phyloP scores from a whole-genome alignment of 2,888 invertebrate genomes.

The Chymomyza amoena region DNA sequence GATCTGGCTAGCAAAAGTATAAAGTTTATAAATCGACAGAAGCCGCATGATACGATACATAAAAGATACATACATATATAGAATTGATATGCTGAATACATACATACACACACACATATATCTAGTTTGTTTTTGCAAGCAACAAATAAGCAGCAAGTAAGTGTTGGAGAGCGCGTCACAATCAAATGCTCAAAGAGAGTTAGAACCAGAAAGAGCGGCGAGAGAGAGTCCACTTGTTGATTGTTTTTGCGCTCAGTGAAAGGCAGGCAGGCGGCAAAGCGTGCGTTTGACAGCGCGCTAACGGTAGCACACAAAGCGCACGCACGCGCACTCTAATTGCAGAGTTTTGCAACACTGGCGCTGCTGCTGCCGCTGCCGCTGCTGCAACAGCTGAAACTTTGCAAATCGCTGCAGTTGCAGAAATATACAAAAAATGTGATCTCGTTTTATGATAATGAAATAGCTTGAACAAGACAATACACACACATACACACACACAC shows the following conservation, averaged over 20 bases:
- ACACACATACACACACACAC: constrained; percentile 1
- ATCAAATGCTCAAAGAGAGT: background rate
- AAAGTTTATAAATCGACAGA: constrained; percentile 57
- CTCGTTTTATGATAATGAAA: constrained; percentile 58
- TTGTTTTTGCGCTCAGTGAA: constrained; percentile 20
- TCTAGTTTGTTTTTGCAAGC: constrained; percentile 31
- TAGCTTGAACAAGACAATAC: constrained; percentile 9
- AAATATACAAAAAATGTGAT: constrained; percentile 53
- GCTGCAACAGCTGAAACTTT: constrained; percentile 2
- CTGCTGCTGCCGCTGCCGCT: background rate
- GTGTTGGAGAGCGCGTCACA: background rate
- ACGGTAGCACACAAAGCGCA: constrained; percentile 40
- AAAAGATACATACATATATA: constrained; percentile 15
- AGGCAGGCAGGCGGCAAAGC: constrained; percentile 28
- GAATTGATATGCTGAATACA: constrained; percentile 19
- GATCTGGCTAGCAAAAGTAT: constrained; percentile 28
- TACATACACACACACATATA: background rate
- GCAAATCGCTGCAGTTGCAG: constrained; percentile 20
- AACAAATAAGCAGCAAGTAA: constrained; percentile 7
- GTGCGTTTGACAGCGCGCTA: constrained; percentile 44
- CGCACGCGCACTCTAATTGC: constrained; percentile 40
- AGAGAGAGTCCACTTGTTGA: background rate
- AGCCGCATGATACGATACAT: constrained; percentile 51
- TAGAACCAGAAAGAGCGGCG: constrained; percentile 15
- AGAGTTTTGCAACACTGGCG: constrained; percentile 52